A percentile compares a stretch with the other conserved stretches of the same genome.
Conservation (phyloP, 2,797 vertebrate species). For the Bradypodion ventrale region DNA sequence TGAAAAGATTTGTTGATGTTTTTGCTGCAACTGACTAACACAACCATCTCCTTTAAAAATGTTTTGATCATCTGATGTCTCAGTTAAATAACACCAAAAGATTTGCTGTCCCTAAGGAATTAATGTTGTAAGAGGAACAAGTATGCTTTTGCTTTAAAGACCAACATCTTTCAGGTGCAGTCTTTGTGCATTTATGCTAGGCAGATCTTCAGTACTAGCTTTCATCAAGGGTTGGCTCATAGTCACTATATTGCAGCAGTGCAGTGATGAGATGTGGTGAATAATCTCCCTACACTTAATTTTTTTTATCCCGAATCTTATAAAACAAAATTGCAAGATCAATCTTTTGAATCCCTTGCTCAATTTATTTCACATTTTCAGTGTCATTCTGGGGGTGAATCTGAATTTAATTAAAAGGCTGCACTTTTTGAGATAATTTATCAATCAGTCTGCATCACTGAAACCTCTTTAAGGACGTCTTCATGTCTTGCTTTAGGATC, state of each 20-base stretch:
- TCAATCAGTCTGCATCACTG: slow-evolving; percentile 34
- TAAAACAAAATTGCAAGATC: not conserved
- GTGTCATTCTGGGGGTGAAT: too few species aligned
- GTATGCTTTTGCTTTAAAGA: too few species aligned
- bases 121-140: too few species aligned
- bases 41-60: too few species aligned
- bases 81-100: too few species aligned
- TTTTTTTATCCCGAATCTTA: not conserved
- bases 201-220: not conserved
- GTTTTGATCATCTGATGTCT: too few species aligned
- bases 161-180: too few species aligned
- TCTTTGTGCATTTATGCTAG: not conserved
- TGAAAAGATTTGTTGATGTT: too few species aligned
- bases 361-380: not conserved
- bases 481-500: slow-evolving; percentile 17
- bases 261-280: not conserved
- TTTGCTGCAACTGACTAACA: too few species aligned
- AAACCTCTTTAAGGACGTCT: slow-evolving; percentile 21
- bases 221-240: not conserved
- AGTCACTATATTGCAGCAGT: not conserved
- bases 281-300: not conserved
- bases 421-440: slow-evolving; percentile 42
- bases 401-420: slow-evolving; percentile 44
- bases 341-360: not conserved
- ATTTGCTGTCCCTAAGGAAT: too few species aligned